phyloP scores from a whole-genome alignment of 2,113 vertebrate species.

The Phoenicopterus ruber region DNA sequence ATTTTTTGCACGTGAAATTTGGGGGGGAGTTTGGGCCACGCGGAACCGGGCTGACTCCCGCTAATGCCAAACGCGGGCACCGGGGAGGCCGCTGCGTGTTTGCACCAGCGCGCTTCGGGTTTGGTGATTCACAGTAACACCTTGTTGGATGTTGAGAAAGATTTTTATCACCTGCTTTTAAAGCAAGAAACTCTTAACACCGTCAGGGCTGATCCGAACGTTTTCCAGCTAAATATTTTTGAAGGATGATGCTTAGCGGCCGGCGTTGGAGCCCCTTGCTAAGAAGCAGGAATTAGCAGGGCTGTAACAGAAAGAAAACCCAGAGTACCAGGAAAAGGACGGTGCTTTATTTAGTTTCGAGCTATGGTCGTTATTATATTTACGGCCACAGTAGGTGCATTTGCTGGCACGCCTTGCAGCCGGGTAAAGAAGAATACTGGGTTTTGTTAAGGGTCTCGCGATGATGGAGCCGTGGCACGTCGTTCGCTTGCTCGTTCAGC shows the following conservation, averaged over 20 bases:
- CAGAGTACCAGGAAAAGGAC: neutral
- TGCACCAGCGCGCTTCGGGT: rapidly evolving
- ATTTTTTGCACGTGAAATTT: rapidly evolving
- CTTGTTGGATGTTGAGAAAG: neutral
- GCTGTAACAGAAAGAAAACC: neutral
- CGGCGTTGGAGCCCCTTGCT: neutral
- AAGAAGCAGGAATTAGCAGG: neutral
- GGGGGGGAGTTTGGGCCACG: rapidly evolving
- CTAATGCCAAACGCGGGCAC: rapidly evolving
- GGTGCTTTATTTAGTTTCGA: neutral
- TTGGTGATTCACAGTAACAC: no score
- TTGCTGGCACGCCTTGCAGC: neutral
- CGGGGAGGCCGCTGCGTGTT: neutral
- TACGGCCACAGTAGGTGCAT: neutral
- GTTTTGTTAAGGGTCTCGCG: neutral
- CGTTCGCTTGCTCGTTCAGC: neutral
- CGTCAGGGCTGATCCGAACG: rapidly evolving
- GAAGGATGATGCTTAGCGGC: neutral
- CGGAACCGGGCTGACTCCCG: neutral
- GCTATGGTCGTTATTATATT: neutral
- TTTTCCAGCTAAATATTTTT: neutral
- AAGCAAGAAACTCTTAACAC: neutral
- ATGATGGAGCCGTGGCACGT: no score
- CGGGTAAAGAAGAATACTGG: neutral
- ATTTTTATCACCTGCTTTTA: neutral